A percentile compares a stretch with the other conserved stretches of the same genome.
Evolutionary conservation across 2,113 vertebrate species (phyloP).

Genomic region (Gyps fulvus): DNA sequence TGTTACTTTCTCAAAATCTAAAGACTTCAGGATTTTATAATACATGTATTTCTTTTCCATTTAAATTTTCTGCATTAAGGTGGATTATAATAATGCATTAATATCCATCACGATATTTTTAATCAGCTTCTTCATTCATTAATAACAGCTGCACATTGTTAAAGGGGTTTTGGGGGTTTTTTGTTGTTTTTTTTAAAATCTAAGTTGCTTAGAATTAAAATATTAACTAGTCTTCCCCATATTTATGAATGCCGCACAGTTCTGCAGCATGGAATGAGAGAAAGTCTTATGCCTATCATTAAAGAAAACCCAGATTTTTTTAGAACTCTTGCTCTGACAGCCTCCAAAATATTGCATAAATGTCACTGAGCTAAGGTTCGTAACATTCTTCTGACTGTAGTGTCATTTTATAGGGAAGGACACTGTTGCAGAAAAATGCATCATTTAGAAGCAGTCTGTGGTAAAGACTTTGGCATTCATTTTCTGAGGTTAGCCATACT

Average conservation of each 20-base stretch:
- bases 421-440: neutral
- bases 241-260: neutral
- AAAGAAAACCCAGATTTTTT: neutral
- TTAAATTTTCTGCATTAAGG: neutral
- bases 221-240: constrained; percentile 20
- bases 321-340: neutral
- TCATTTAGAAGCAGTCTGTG: neutral
- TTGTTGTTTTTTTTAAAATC: neutral
- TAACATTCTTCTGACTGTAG: neutral
- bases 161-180: neutral
- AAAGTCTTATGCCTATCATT: neutral
- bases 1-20: constrained; percentile 33
- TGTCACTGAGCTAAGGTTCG: neutral
- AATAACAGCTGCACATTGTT: constrained; percentile 45
- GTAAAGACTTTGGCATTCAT: neutral
- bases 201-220: constrained; percentile 25
- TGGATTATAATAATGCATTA: constrained; percentile 51
- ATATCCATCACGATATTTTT: constrained; percentile 22
- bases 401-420: neutral
- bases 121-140: constrained; percentile 38
- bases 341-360: neutral
- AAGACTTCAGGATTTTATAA: neutral
- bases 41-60: neutral
- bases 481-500: neutral
- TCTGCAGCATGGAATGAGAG: neutral